Evolutionary conservation across 2,797 vertebrate genomes (phyloP).

Genomic region (Tarsius wallacei): DNA sequence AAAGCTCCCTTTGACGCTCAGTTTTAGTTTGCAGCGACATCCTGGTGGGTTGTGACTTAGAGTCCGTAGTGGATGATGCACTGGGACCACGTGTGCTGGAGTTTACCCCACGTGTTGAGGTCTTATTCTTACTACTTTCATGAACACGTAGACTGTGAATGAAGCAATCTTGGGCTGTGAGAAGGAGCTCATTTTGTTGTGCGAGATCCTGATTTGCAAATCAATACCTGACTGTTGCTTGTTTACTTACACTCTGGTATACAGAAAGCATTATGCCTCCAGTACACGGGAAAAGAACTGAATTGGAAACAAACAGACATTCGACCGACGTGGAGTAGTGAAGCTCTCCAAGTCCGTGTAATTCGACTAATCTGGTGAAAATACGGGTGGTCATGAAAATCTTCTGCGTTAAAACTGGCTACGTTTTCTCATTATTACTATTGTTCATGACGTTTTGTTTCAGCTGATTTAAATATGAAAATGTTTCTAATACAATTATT

Average conservation of each 20-base stretch:
- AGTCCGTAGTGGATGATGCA: neutral
- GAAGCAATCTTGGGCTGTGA: neutral
- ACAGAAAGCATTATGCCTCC: neutral
- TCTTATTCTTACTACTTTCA: constrained; percentile 4
- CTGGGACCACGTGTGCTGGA: neutral
- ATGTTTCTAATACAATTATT: neutral
- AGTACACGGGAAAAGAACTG: neutral
- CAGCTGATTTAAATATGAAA: neutral
- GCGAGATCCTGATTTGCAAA: neutral
- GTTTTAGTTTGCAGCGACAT: neutral
- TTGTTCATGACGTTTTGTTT: constrained; percentile 9
- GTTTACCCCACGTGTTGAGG: neutral
- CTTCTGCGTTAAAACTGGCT: neutral
- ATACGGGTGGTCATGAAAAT: neutral
- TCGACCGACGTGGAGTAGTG: neutral
- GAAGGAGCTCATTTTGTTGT: neutral
- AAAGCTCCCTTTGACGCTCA: neutral
- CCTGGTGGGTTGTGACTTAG: neutral
- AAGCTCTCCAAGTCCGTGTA: neutral
- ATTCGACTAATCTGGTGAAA: neutral
- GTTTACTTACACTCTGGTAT: neutral
- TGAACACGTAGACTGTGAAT: neutral
- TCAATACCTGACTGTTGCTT: neutral
- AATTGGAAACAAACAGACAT: neutral
- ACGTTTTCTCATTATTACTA: neutral